Evolutionary conservation across 37 sponge, comb jelly and placozoan species (phyloP), one percentile per base, ranked within the genome.

Genomic region (Lycopodina hypogea): DNA sequence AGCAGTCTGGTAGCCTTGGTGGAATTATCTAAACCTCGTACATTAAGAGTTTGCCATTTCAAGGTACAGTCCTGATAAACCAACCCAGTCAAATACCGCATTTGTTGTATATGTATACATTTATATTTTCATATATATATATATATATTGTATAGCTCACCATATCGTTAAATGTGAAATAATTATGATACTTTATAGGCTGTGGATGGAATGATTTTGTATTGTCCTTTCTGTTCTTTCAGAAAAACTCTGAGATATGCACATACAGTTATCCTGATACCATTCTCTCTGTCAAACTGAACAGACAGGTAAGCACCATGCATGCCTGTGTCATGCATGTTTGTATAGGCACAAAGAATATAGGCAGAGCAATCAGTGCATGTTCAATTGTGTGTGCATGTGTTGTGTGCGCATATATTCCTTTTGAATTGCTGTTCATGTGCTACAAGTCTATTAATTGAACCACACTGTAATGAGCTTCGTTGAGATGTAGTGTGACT

Each of bases 211-310:
- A n/a, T n/a, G n/a, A n/a, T n/a, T n/a, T n/a, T n/a, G n/a, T n/a
- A n/a, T n/a, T n/a, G n/a, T n/a, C n/a, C n/a, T n/a, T n/a, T n/a
- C n/a, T n/a, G n/a, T n/a, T n/a, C n/a, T 17, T 51, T 28, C 68
- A 87, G 95, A 97, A 94, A 89, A 93, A 91, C 57, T 92, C 99
- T 3, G 99, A 98, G 79, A 98, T 98, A 34, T 98, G 99, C 70
- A 95, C 88, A n/a, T 96, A 98, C 84, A 93, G 94, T 55, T 98
- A 98, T 75, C 89, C 93, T 15, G 98, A 95, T 57, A 90, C 88
- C 34, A 93, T 98, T 39, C 87, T 98, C 64, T 74, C 95, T 18
- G 94, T 98, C 24, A 93, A 91, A 52, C 71, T 98, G 37, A 98
- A 95, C 69, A 80, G 99, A 91, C 92, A 89, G 92, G 94, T 87